These are phyloP conservation scores for Porphyrio hochstetteri DNA, from an alignment of 2,113 vertebrate species.

Conservation along the genomic window DNA sequence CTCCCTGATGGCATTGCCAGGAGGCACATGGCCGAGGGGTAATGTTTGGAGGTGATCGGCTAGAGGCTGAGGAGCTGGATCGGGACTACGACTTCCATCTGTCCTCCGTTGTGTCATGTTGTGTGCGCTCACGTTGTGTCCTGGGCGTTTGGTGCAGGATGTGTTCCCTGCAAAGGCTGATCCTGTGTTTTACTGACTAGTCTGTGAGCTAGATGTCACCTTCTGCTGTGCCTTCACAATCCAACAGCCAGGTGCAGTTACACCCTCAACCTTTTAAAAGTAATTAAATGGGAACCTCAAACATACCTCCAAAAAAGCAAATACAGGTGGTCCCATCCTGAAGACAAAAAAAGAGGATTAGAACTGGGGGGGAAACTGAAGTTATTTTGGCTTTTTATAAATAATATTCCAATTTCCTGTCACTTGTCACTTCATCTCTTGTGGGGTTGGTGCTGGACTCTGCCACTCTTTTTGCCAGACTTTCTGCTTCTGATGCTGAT, in stretches of 20 bases:
- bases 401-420: constrained; percentile 19
- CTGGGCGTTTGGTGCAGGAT: neutral
- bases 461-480: neutral
- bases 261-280: neutral
- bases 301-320: neutral
- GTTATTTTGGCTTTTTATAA: constrained; percentile 4
- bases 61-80: neutral
- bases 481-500: neutral
- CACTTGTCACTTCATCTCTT: neutral
- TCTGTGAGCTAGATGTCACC: neutral
- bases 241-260: too few species aligned
- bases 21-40: neutral
- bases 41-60: accelerated
- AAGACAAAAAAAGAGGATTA: neutral
- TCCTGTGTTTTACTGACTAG: neutral
- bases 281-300: neutral
- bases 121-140: accelerated
- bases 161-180: neutral
- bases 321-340: neutral
- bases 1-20: neutral
- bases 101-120: neutral
- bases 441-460: neutral
- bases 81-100: neutral
- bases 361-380: neutral
- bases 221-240: neutral